phyloP scores from a whole-genome alignment of 2,888 invertebrate genomes.

The Lomographa bimaculata region DNA sequence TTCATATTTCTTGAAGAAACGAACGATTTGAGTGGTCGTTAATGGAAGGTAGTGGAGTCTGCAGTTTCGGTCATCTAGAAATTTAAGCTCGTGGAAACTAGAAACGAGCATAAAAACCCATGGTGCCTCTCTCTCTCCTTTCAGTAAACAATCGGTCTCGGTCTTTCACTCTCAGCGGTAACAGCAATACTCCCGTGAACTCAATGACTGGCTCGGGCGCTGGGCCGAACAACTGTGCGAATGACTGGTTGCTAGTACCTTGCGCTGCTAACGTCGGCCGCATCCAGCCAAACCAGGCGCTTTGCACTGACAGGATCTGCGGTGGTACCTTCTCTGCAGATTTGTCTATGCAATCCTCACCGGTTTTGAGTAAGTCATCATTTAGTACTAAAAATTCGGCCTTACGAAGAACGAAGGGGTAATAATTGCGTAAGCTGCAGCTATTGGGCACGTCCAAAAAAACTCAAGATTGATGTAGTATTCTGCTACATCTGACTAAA shows the following conservation, averaged over 20 bases:
- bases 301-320: constrained; percentile 92
- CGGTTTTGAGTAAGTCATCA: constrained; percentile 90
- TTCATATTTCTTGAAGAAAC: too few species aligned
- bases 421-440: too few species aligned
- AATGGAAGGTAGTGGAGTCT: background rate
- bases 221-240: constrained; percentile 87
- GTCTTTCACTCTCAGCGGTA: constrained; percentile 91
- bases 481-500: too few species aligned
- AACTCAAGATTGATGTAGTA: too few species aligned
- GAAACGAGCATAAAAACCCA: too few species aligned
- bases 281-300: constrained; percentile 78
- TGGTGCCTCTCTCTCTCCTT: too few species aligned
- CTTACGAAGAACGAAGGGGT: too few species aligned
- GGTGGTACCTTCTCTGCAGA: constrained; percentile 91
- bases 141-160: constrained; percentile 88
- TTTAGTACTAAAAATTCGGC: too few species aligned
- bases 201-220: constrained; percentile 87
- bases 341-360: constrained; percentile 86
- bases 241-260: constrained; percentile 92
- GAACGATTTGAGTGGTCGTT: too few species aligned
- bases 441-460: too few species aligned
- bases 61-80: too few species aligned
- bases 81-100: too few species aligned
- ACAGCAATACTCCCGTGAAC: constrained; percentile 87
- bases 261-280: constrained; percentile 89